Evolutionary conservation across 1,140 invertebrate genomes (phyloP).

Genomic region (Sipha flava): DNA sequence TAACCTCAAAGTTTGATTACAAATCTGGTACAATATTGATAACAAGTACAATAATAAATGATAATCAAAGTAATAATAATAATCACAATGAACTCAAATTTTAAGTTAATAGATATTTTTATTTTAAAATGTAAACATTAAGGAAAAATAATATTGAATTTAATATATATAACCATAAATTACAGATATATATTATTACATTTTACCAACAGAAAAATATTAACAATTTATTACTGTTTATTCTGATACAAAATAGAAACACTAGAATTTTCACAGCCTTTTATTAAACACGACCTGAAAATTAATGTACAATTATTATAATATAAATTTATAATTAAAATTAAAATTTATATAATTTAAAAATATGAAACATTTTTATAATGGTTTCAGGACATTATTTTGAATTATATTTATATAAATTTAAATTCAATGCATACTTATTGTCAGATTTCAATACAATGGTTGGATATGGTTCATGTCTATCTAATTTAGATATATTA

Average conservation of each 20-base stretch:
- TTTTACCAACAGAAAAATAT: too few relatives aligned
- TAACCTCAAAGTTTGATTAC: too few relatives aligned
- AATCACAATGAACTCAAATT: too few relatives aligned
- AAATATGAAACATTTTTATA: too few relatives aligned
- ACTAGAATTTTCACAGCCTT: constrained; percentile 11
- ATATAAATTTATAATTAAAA: background rate
- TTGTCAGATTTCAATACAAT: constrained; percentile 17
- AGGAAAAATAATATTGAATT: background rate
- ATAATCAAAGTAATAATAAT: too few relatives aligned
- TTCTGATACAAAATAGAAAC: constrained; percentile 6
- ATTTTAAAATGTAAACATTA: too few relatives aligned
- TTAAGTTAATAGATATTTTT: too few relatives aligned
- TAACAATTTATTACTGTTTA: background rate
- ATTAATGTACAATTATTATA: background rate
- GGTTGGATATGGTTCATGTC: background rate
- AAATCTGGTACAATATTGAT: too few relatives aligned
- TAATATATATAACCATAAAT: background rate
- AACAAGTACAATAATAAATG: too few relatives aligned
- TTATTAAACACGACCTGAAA: constrained; percentile 16
- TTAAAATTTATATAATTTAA: too few relatives aligned
- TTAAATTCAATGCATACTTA: background rate
- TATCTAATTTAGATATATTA: constrained; percentile 22
- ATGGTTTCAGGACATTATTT: too few relatives aligned
- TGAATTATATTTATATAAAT: too few relatives aligned
- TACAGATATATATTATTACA: background rate